A percentile compares a stretch with the other conserved stretches of the same genome.
These are phyloP conservation scores for Ecliptopera silaceata DNA, from an alignment of 2,888 invertebrate species.

Conservation along the genomic window DNA sequence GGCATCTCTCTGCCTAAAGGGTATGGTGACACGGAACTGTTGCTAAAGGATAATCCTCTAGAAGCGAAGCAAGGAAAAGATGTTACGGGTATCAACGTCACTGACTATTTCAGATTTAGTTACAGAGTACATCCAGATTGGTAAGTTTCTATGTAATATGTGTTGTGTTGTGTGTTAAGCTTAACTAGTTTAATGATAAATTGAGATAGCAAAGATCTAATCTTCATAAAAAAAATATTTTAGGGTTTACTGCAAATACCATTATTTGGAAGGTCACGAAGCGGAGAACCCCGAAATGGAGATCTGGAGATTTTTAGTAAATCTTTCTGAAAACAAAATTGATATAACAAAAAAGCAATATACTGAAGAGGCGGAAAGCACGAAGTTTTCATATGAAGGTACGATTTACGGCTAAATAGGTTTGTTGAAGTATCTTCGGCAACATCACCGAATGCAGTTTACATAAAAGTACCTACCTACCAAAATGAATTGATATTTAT, in stretches of 20 bases:
- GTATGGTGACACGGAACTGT: slow-evolving; percentile 89
- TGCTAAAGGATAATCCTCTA: slow-evolving; percentile 90
- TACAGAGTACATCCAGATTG: slow-evolving; percentile 94
- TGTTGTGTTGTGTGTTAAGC: too few relatives aligned
- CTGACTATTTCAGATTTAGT: slow-evolving; percentile 88
- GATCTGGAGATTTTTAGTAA: slow-evolving; percentile 88
- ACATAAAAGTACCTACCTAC: too few relatives aligned
- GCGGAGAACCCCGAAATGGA: slow-evolving; percentile 89
- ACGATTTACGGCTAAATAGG: slow-evolving; percentile 38
- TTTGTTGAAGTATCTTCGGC: too few relatives aligned
- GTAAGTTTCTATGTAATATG: slow-evolving; percentile 64
- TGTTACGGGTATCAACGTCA: slow-evolving; percentile 86
- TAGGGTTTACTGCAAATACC: slow-evolving; percentile 94
- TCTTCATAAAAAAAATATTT: slow-evolving; percentile 10
- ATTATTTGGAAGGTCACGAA: slow-evolving; percentile 90
- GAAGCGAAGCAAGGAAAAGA: slow-evolving; percentile 86
- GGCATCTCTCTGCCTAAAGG: slow-evolving; percentile 91
- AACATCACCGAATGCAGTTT: too few relatives aligned
- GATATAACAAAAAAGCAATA: slow-evolving; percentile 73
- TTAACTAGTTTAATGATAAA: too few relatives aligned
- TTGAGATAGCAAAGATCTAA: not conserved
- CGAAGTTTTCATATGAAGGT: slow-evolving; percentile 57
- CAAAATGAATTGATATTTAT: too few relatives aligned
- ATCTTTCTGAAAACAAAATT: slow-evolving; percentile 80
- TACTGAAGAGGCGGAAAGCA: slow-evolving; percentile 46